Base-by-base conservation (phyloP, 2,113 vertebrate species). In the Datnioides undecimradiatus region DNA sequence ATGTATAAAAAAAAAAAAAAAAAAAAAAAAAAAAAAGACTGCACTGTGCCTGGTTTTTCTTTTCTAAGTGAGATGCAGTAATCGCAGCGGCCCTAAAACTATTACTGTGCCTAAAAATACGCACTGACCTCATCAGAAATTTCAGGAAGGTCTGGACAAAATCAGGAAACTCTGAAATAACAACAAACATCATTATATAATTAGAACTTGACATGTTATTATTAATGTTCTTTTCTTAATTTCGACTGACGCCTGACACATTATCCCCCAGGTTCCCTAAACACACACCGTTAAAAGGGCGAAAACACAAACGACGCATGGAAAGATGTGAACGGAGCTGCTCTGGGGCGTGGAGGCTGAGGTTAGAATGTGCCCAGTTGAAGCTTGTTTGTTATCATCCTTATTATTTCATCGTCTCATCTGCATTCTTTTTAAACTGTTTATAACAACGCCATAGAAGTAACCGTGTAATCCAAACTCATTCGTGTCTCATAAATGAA, bases 131-230 rank as follows among this genome's bases (percentile, higher is more conserved):
- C 10, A 57, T 10, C 3, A 11, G 58, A 29, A 17, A 51, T 31
- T 65, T 51, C 59, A 59, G 59, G 73, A 76, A 66, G 59, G n/a
- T 36, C 59, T 59, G 27, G 51, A 51, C 31, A 65, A 76, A 71
- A 71, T 59, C 67, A 60, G 52, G 52, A 72, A 76, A 63, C 27
- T 45, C 59, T 67, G 54, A 67, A 60, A 72, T 46, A 76, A 83
- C 80, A 82, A 63, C 17, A 43, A 49, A 59, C 36, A 51, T 17
- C 2, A 45, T 38, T 29, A 52, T 41, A 10, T 3, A 7, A 51
- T 6, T 36, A 52, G 51, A 72, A 38, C 25, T 19, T 59, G 27
- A 52, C 34, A 36, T 31, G 54, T 40, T 59, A 34, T 67, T 59
- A 45, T 73, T 33, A 48, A 46, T 67, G 63, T 29, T 52, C 19